phyloP scores from a whole-genome alignment of 2,797 vertebrate genomes.

The Ambastaia sidthimunki region DNA sequence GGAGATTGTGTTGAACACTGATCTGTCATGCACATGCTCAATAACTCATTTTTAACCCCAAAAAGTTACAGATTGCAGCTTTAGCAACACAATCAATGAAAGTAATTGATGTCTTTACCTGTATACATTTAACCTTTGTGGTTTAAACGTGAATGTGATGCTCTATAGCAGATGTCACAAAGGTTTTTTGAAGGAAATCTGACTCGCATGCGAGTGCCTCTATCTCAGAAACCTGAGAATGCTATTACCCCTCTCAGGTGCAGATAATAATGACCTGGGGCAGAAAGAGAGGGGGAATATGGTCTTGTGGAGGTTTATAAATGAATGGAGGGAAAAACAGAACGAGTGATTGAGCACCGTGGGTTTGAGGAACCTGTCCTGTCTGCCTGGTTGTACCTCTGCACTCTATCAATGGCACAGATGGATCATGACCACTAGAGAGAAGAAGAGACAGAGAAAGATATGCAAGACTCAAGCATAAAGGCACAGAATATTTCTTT shows the following conservation, averaged over 20 bases:
- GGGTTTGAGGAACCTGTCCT: slow-evolving; percentile 73
- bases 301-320: slow-evolving; percentile 62
- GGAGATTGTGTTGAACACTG: no score
- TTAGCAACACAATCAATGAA: neutral
- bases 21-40: no score
- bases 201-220: slow-evolving; percentile 12
- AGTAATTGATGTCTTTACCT: neutral
- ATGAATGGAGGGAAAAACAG: slow-evolving; percentile 60
- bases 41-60: no score
- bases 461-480: slow-evolving; percentile 13
- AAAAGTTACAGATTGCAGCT: neutral
- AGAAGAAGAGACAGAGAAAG: slow-evolving; percentile 60
- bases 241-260: slow-evolving; percentile 58
- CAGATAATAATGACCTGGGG: slow-evolving; percentile 60
- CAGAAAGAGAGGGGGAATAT: slow-evolving; percentile 56
- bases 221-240: slow-evolving; percentile 13
- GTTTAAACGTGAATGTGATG: neutral
- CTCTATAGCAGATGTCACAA: neutral
- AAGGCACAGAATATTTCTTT: neutral
- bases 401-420: slow-evolving; percentile 77
- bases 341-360: slow-evolving; percentile 81
- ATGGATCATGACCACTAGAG: slow-evolving; percentile 71
- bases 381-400: slow-evolving; percentile 74
- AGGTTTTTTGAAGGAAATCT: slow-evolving; percentile 17
- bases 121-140: neutral